phyloP scores from a whole-genome alignment of 92 coral and sea anemone genomes.

The Actinernus sp. region DNA sequence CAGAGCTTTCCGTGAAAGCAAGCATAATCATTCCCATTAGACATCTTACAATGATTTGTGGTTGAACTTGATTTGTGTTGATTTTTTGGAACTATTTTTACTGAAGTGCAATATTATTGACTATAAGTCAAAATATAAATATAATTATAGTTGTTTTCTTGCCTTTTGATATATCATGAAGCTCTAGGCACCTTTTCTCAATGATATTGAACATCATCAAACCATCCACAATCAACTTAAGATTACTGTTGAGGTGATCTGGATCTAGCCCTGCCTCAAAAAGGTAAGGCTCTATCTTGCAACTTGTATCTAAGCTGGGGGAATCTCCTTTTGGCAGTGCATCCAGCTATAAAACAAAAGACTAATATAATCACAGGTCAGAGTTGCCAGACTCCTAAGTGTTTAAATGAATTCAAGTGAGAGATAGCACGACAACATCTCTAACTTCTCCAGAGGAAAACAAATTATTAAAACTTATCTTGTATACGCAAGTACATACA shows the following conservation, averaged over 20 bases:
- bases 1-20: too few species aligned
- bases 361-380: too few species aligned
- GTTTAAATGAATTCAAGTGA: too few species aligned
- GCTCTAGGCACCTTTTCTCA: conserved; percentile 53
- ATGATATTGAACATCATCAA: conserved; percentile 49
- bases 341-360: conserved; percentile 27
- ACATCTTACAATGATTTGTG: too few species aligned
- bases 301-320: conserved; percentile 5
- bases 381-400: too few species aligned
- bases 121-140: too few species aligned
- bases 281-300: conserved; percentile 22
- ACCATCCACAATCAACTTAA: conserved; percentile 27
- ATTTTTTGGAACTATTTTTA: too few species aligned
- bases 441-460: too few species aligned
- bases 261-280: conserved; percentile 43
- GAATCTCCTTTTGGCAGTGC: conserved; percentile 16
- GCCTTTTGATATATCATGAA: conserved; percentile 59
- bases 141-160: conserved; percentile 17
- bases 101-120: too few species aligned
- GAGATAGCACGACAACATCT: too few species aligned
- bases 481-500: conserved; percentile 35
- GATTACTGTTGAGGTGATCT: conserved; percentile 20
- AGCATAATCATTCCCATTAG: too few species aligned
- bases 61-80: too few species aligned
- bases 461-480: background rate